Evolutionary conservation across 1,140 invertebrate species (phyloP).

Genomic region (Zaprionus gabonicus): DNA sequence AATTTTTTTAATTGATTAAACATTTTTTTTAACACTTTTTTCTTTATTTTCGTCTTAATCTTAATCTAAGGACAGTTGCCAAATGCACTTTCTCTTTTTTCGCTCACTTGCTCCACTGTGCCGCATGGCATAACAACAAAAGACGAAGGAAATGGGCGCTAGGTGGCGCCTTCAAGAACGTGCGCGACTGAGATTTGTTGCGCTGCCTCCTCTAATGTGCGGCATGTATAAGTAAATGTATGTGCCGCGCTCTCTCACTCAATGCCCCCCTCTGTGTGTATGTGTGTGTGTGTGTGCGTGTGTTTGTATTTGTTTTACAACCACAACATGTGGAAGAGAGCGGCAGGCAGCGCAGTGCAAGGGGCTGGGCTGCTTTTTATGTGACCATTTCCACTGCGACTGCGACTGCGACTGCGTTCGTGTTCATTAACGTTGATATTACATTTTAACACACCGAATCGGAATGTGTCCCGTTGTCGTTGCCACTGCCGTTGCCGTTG

Average conservation of each 20-base stretch:
- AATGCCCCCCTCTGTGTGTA: neutral
- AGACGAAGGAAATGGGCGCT: slow-evolving; percentile 19
- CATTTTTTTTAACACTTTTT: no score
- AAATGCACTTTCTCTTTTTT: neutral
- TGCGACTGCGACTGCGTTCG: slow-evolving; percentile 65
- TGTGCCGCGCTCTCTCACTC: slow-evolving; percentile 10
- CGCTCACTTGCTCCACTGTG: neutral
- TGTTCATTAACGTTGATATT: slow-evolving; percentile 82
- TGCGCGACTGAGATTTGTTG: slow-evolving; percentile 78
- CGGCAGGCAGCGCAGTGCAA: slow-evolving; percentile 31
- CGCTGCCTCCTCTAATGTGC: slow-evolving; percentile 67
- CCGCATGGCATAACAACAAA: slow-evolving; percentile 34
- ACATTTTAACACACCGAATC: slow-evolving; percentile 83
- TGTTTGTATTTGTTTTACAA: slow-evolving; percentile 71
- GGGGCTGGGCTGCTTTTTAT: slow-evolving; percentile 64
- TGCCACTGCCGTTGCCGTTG: slow-evolving; percentile 30
- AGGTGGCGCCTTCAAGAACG: slow-evolving; percentile 63
- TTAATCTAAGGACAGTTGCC: no score
- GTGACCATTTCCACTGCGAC: slow-evolving; percentile 73
- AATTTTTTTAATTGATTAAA: no score
- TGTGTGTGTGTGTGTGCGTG: slow-evolving; percentile 21
- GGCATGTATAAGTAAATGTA: slow-evolving; percentile 52
- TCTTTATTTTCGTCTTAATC: no score
- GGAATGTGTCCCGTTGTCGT: slow-evolving; percentile 69
- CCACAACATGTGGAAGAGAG: slow-evolving; percentile 55